Evolutionary conservation across 2,888 invertebrate species (phyloP).

Genomic region (Amiota communis): DNA sequence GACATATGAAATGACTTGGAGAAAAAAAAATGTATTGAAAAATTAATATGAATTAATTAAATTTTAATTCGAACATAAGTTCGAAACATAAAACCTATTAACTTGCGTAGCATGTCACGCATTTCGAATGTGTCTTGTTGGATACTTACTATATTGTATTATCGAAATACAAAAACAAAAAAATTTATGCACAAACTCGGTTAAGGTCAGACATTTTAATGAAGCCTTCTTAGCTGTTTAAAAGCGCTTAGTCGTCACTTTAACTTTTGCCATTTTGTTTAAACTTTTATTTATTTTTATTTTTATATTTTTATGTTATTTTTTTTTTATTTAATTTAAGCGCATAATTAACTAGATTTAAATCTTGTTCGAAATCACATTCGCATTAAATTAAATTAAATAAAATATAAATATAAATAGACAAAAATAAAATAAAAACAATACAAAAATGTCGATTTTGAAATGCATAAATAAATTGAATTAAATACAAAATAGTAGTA

Average conservation of each 20-base stretch:
- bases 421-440: background rate
- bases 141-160: background rate
- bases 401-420: background rate
- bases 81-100: too few species aligned
- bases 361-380: conserved; percentile 7
- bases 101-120: too few species aligned
- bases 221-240: conserved; percentile 23
- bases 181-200: conserved; percentile 41
- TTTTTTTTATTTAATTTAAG: background rate
- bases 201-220: conserved; percentile 48
- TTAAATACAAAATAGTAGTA: background rate
- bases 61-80: too few species aligned
- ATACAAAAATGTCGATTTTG: background rate
- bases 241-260: background rate
- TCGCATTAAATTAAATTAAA: background rate
- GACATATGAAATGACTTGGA: too few species aligned
- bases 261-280: background rate
- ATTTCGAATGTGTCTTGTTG: too few species aligned
- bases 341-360: background rate
- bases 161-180: conserved; percentile 22
- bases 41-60: too few species aligned
- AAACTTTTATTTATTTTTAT: background rate
- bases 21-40: too few species aligned
- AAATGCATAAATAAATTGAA: conserved; percentile 14
- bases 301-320: too few species aligned